Base-by-base conservation (phyloP, 2,888 invertebrate species). In the Tethea ocularis region DNA sequence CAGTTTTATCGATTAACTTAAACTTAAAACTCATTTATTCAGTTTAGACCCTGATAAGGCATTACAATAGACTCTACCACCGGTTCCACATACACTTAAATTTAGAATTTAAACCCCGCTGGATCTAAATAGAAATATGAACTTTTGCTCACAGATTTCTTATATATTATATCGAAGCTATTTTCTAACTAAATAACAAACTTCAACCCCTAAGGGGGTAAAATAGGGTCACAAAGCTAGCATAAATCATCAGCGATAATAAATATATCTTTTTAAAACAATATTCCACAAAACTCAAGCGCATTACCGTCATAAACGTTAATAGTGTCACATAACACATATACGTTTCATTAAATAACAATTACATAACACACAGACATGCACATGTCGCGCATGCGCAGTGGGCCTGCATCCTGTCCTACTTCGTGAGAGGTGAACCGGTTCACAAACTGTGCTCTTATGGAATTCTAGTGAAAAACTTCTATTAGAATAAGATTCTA, bases 381-480 rank as follows among this genome's bases (percentile, higher is more conserved):
- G 83, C 75, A 66, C 67, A 71, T 59, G 59, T 57, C 67, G 72
- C 73, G 70, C 72, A 60, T 65, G 67, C 72, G 73, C 72, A 68
- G 38, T n/a, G 38, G n/a, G 77, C 82, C 82, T 77, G 82, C 84
- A 86, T 90, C 89, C 89, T 90, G 90, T 88, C 89, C 89, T 83
- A 88, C 80, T 80, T 88, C 74, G 67, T 59, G 67, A 72, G 83
- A 90, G 89, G 89, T 87, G 82, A 88, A 89, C 89, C 82, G 77
- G 84, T 87, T 66, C 57, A 46, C 20, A n/a, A 20, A 20, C 17
- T 20, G 46, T 20, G n/a, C 46, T 46, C 8, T 6, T 46, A 46
- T 7, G 20, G 46, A 46, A 69, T 54, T 67, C 62, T 74, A 70
- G 67, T 57, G 60, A 73, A 73, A 73, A 73, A 73, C 67, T 66